Percentiles rank a stretch among this genome's conserved stretches.
phyloP scores from a whole-genome alignment of 2,888 invertebrate species.

The Nemoura dubitans region DNA sequence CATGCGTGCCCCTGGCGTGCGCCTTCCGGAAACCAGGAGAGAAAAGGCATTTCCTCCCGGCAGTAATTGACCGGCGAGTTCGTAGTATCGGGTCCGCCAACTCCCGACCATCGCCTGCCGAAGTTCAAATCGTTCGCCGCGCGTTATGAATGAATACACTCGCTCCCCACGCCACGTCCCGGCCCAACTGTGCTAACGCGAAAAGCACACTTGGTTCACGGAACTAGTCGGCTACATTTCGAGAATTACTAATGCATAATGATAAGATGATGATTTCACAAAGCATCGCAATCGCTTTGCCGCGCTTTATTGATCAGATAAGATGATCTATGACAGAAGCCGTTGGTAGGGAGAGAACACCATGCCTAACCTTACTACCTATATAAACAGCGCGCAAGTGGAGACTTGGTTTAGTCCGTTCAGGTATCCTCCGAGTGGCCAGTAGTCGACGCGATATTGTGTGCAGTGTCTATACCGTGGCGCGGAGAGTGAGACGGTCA shows the following conservation, averaged over 20 bases:
- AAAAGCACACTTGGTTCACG: background rate
- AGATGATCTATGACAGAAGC: slow-evolving; percentile 25
- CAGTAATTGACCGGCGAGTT: background rate
- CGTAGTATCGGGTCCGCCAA: background rate
- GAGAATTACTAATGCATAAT: background rate
- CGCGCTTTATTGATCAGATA: slow-evolving; percentile 25
- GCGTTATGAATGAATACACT: background rate
- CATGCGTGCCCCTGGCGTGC: background rate
- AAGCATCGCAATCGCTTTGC: background rate
- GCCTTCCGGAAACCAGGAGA: background rate
- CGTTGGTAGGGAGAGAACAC: slow-evolving; percentile 15
- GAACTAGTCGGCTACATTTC: background rate
- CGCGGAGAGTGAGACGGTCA: background rate
- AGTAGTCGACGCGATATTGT: slow-evolving; percentile 17
- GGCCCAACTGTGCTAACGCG: background rate
- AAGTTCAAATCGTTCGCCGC: background rate
- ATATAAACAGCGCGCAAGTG: slow-evolving; percentile 31
- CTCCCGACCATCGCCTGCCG: background rate
- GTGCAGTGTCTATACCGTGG: background rate
- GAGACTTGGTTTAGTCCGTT: slow-evolving; percentile 29
- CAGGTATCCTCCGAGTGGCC: slow-evolving; percentile 32
- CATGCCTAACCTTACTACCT: background rate
- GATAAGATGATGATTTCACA: background rate
- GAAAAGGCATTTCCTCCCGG: slow-evolving; percentile 9
- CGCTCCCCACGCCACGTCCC: background rate